These are phyloP conservation scores for Halesus radiatus DNA, from an alignment of 1,140 invertebrate species.

Conservation along the genomic window DNA sequence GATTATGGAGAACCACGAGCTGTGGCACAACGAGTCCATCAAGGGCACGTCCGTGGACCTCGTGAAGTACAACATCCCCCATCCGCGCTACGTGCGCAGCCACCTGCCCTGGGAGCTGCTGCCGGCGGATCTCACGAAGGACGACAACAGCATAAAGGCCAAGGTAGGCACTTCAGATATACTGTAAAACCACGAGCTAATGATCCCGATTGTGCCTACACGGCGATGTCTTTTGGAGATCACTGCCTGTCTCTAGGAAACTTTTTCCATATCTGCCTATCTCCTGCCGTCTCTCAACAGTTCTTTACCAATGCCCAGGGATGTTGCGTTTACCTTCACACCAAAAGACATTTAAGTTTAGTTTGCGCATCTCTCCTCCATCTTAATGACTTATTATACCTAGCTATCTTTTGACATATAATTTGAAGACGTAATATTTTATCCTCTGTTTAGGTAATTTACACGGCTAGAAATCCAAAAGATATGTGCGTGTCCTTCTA, in stretches of 20 bases:
- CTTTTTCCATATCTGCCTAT: too few species aligned
- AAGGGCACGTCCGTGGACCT: constrained; percentile 77
- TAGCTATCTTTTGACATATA: too few species aligned
- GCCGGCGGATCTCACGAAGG: constrained; percentile 76
- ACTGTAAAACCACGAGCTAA: constrained; percentile 66
- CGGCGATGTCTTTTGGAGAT: too few species aligned
- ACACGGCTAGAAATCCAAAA: constrained; percentile 93
- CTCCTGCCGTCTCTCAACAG: too few species aligned
- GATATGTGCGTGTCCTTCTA: constrained; percentile 94
- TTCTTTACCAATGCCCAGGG: too few species aligned
- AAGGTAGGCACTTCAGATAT: constrained; percentile 71
- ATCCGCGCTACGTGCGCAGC: constrained; percentile 84
- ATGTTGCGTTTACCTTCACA: too few species aligned
- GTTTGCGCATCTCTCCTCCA: too few species aligned
- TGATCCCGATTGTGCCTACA: too few species aligned
- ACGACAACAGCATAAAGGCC: constrained; percentile 78
- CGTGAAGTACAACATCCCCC: constrained; percentile 74
- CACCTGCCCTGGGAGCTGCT: constrained; percentile 84
- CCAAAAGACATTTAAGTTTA: too few species aligned
- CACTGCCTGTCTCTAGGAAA: too few species aligned
- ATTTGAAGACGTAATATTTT: too few species aligned
- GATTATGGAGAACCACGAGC: constrained; percentile 70
- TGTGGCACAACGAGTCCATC: constrained; percentile 69
- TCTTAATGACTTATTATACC: too few species aligned
- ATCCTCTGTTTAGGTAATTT: constrained; percentile 79